phyloP scores from a whole-genome alignment of 2,888 invertebrate species.

The Cinara cedri region DNA sequence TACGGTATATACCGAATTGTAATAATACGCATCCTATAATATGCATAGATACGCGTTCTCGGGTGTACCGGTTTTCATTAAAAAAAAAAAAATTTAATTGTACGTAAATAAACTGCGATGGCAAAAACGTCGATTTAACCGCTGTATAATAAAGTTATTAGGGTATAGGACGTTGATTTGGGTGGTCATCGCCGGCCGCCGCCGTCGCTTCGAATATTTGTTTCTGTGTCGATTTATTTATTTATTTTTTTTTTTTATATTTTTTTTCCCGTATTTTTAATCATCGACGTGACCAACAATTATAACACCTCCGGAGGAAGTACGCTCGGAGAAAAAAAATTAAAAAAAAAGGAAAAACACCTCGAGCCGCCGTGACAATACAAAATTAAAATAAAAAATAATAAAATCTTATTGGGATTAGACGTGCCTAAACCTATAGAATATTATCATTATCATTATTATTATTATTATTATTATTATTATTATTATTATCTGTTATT shows the following conservation, averaged over 20 bases:
- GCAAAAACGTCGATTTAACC: slow-evolving; percentile 9
- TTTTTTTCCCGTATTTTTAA: too few species aligned
- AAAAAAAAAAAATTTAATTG: not conserved
- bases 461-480: too few species aligned
- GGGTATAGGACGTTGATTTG: slow-evolving; percentile 6
- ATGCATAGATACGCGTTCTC: not conserved
- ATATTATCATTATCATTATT: too few species aligned
- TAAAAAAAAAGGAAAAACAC: too few species aligned
- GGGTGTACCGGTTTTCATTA: too few species aligned
- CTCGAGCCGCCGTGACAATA: slow-evolving; percentile 38
- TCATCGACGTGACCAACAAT: slow-evolving; percentile 33
- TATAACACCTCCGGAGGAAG: slow-evolving; percentile 27
- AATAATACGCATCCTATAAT: too few species aligned
- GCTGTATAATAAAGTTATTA: not conserved
- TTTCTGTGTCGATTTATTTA: not conserved
- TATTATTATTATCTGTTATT: too few species aligned
- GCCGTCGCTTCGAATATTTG: not conserved
- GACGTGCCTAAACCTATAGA: not conserved
- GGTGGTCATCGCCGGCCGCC: slow-evolving; percentile 28
- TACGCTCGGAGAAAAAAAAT: slow-evolving; percentile 4
- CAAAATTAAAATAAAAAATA: slow-evolving; percentile 10
- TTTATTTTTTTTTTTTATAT: too few species aligned
- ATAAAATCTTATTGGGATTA: slow-evolving; percentile 35
- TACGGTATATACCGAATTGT: not conserved
- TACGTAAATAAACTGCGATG: not conserved